phyloP scores from a whole-genome alignment of 2,797 vertebrate genomes.

The Lepidocolaptes lacrymiger region DNA sequence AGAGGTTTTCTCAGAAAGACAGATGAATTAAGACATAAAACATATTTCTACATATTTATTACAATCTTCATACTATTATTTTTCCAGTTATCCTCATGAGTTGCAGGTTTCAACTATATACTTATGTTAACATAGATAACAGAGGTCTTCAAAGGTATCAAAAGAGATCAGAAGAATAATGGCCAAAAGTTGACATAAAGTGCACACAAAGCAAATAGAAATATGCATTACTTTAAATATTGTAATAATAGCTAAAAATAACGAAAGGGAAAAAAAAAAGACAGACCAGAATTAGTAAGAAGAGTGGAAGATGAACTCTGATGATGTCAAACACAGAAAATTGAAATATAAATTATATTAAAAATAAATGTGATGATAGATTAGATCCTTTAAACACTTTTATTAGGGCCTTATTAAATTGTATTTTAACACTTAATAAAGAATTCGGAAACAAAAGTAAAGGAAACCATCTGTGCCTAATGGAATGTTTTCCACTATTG shows the following conservation, averaged over 20 bases:
- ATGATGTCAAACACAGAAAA: not conserved
- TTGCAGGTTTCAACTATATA: not conserved
- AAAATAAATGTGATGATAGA: not conserved
- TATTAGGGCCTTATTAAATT: not conserved
- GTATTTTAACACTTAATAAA: not conserved
- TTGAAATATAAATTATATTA: not conserved
- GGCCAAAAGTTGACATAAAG: not conserved
- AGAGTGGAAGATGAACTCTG: not conserved
- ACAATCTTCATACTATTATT: not conserved
- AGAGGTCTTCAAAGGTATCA: not conserved
- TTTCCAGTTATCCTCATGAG: not conserved
- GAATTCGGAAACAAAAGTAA: not conserved
- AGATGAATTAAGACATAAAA: not conserved
- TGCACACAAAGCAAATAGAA: not conserved
- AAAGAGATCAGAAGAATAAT: not conserved
- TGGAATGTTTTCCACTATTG: not conserved
- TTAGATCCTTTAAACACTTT: not conserved
- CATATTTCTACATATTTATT: not conserved
- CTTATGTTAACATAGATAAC: not conserved
- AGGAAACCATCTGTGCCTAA: not conserved
- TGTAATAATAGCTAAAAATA: not conserved
- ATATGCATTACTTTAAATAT: not conserved
- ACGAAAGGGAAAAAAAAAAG: not conserved
- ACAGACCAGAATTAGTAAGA: not conserved
- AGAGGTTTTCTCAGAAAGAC: not conserved